Evolutionary conservation across 2,797 vertebrate genomes (phyloP).

Genomic region (Orientallactaga sibirica): DNA sequence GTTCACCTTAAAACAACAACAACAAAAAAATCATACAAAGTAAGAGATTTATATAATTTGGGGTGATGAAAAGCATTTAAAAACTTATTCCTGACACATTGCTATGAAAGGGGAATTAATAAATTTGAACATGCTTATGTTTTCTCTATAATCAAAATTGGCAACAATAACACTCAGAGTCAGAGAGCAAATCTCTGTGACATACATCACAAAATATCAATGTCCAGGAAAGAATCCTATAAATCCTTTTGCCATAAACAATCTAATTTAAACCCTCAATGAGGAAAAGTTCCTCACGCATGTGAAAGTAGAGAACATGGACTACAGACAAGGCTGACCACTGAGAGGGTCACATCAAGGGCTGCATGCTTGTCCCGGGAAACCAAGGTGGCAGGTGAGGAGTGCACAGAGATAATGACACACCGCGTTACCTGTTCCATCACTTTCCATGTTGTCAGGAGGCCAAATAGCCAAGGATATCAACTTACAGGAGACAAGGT

Average conservation of each 20-base stretch:
- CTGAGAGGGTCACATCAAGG: not conserved
- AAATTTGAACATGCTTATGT: not conserved
- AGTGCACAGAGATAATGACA: not conserved
- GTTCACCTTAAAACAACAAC: not conserved
- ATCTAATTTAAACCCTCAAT: not conserved
- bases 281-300: not conserved
- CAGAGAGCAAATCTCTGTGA: not conserved
- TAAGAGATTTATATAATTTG: not conserved
- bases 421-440: not conserved
- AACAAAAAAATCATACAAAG: not conserved
- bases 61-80: not conserved
- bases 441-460: not conserved
- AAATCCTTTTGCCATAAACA: constrained; percentile 1
- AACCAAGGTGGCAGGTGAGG: not conserved
- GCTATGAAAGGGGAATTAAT: not conserved
- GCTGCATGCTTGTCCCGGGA: not conserved
- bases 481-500: not conserved
- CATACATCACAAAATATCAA: not conserved
- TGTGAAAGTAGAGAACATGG: not conserved
- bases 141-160: constrained; percentile 1
- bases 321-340: not conserved
- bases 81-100: not conserved
- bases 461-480: not conserved
- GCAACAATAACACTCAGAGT: not conserved
- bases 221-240: not conserved